These are phyloP conservation scores for Pissodes strobi DNA, from an alignment of 1,140 invertebrate species.

Conservation along the genomic window DNA sequence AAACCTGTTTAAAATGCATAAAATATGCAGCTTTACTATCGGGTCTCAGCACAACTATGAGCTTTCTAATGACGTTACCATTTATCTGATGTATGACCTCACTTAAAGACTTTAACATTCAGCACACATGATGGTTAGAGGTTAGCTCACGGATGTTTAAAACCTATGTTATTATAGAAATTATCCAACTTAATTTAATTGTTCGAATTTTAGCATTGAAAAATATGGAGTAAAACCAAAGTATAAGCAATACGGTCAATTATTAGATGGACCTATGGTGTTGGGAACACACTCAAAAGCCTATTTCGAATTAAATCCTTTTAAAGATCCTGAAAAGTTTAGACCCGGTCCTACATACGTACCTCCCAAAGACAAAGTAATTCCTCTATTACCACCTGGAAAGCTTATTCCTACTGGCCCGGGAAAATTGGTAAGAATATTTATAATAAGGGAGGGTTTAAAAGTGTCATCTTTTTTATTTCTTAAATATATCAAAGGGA, in stretches of 20 bases:
- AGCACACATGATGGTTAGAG: no score
- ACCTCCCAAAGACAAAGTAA: constrained; percentile 37
- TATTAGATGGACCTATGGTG: constrained; percentile 40
- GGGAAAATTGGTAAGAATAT: constrained; percentile 46
- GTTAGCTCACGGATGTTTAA: no score
- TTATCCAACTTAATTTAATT: neutral
- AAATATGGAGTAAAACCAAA: constrained; percentile 44
- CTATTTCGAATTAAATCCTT: constrained; percentile 50
- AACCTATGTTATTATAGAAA: no score
- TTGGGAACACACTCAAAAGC: constrained; percentile 35
- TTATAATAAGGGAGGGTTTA: no score
- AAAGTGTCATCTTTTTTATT: no score
- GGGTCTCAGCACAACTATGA: no score
- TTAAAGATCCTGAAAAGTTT: constrained; percentile 39
- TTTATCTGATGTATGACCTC: no score
- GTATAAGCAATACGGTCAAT: constrained; percentile 42
- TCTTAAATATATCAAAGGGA: no score
- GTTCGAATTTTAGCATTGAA: constrained; percentile 36
- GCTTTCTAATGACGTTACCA: no score
- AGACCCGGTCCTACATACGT: constrained; percentile 43
- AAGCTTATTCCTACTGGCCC: constrained; percentile 49
- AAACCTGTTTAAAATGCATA: no score
- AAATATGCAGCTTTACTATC: no score
- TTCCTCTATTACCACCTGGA: constrained; percentile 24
- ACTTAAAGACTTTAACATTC: no score